Conservation (phyloP, 2,797 vertebrate genomes). For the Phataginus tricuspis region DNA sequence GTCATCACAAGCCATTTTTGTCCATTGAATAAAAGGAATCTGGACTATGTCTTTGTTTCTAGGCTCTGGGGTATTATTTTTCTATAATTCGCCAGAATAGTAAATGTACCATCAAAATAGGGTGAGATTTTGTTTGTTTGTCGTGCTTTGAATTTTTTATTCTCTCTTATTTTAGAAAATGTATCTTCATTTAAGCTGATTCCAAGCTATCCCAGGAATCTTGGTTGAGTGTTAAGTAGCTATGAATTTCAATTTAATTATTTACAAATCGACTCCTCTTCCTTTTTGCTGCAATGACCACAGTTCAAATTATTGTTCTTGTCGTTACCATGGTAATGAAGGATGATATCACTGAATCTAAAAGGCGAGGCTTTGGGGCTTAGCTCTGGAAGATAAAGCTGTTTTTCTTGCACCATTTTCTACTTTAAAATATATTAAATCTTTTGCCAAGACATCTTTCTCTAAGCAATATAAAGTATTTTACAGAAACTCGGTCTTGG, state of each 20-base stretch:
- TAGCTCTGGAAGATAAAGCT: constrained; percentile 3
- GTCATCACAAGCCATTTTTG: neutral
- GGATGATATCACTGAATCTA: neutral
- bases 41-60: neutral
- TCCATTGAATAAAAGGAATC: neutral
- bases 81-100: neutral
- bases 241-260: constrained; percentile 40
- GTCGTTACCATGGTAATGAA: constrained; percentile 27
- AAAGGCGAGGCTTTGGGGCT: neutral
- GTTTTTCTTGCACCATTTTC: neutral
- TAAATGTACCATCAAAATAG: neutral
- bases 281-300: neutral
- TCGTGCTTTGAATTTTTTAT: neutral
- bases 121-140: neutral
- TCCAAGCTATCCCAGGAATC: neutral
- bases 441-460: neutral
- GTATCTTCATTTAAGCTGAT: neutral
- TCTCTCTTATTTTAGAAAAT: neutral
- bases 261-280: constrained; percentile 8
- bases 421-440: constrained; percentile 39
- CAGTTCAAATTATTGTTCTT: constrained; percentile 29
- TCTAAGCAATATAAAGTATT: neutral
- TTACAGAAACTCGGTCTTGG: neutral
- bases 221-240: neutral
- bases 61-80: neutral